Conservation (phyloP, 1,140 invertebrate species). For the Paracyclopina nana region DNA sequence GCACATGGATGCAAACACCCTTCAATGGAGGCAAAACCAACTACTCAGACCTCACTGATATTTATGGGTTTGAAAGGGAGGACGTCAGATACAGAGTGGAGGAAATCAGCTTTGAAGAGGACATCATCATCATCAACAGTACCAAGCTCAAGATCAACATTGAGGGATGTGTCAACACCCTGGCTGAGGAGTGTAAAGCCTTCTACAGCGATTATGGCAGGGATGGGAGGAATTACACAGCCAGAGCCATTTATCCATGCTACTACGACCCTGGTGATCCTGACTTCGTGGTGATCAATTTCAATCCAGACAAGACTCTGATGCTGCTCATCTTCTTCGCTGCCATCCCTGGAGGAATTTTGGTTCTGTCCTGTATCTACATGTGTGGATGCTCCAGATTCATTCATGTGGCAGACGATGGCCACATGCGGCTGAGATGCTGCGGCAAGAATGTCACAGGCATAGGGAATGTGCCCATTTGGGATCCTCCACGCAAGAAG, state of each 20-base stretch:
- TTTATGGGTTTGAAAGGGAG: not conserved
- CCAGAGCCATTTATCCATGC: slow-evolving; percentile 12
- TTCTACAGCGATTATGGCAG: slow-evolving; percentile 11
- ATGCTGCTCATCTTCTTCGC: slow-evolving; percentile 6
- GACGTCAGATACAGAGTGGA: not conserved
- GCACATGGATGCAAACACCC: slow-evolving; percentile 3
- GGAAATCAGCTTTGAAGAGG: not conserved
- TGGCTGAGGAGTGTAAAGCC: slow-evolving; percentile 9
- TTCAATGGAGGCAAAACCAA: slow-evolving; percentile 6
- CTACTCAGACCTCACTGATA: slow-evolving; percentile 1
- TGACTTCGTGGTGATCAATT: slow-evolving; percentile 14
- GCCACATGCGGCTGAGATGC: slow-evolving; percentile 14
- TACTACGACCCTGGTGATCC: slow-evolving; percentile 9
- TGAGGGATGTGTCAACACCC: slow-evolving; percentile 16
- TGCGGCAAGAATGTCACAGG: slow-evolving; percentile 15
- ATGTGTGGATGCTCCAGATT: slow-evolving; percentile 16
- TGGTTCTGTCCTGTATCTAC: slow-evolving; percentile 13
- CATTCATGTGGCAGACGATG: slow-evolving; percentile 13
- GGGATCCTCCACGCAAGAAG: slow-evolving; percentile 13
- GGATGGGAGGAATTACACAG: slow-evolving; percentile 16
- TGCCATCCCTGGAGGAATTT: slow-evolving; percentile 6
- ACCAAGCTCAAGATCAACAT: slow-evolving; percentile 13
- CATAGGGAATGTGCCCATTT: slow-evolving; percentile 8
- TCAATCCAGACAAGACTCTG: slow-evolving; percentile 8
- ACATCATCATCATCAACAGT: slow-evolving; percentile 2